Percentiles rank a stretch among this genome's conserved stretches.
phyloP scores from a whole-genome alignment of 2,888 invertebrate species.

The Dryocosmus kuriphilus region DNA sequence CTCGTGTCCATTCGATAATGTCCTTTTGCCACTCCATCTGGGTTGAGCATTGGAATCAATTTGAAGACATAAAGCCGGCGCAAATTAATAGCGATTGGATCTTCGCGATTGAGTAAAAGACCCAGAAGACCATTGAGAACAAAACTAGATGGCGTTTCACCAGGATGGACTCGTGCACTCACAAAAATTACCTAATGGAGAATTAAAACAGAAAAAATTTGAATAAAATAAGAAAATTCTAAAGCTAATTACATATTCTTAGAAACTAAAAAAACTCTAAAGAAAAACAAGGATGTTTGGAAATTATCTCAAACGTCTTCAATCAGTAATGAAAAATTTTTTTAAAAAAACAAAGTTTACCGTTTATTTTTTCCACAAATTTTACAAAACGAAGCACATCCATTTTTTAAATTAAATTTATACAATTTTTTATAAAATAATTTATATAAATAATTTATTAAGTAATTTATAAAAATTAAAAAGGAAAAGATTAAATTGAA shows the following conservation, averaged over 20 bases:
- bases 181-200: conserved; percentile 86
- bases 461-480: too few species aligned
- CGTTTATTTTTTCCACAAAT: too few species aligned
- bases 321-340: too few species aligned
- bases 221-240: background rate
- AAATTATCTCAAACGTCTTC: too few species aligned
- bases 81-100: conserved; percentile 86
- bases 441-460: too few species aligned
- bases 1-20: conserved; percentile 92
- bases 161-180: conserved; percentile 94
- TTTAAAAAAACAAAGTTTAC: too few species aligned
- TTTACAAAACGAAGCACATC: too few species aligned
- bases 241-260: background rate
- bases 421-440: too few species aligned
- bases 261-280: background rate
- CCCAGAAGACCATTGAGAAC: conserved; percentile 94
- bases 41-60: conserved; percentile 93
- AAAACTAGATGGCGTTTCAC: conserved; percentile 94
- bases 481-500: too few species aligned
- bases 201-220: conserved; percentile 34
- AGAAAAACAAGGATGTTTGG: too few species aligned
- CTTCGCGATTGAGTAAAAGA: conserved; percentile 86
- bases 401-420: too few species aligned
- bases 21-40: conserved; percentile 92
- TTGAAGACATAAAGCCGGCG: conserved; percentile 91